Evolutionary conservation across 2,888 invertebrate species (phyloP), one percentile per base, ranked within the genome.

Genomic region (Microctonus brassicae): DNA sequence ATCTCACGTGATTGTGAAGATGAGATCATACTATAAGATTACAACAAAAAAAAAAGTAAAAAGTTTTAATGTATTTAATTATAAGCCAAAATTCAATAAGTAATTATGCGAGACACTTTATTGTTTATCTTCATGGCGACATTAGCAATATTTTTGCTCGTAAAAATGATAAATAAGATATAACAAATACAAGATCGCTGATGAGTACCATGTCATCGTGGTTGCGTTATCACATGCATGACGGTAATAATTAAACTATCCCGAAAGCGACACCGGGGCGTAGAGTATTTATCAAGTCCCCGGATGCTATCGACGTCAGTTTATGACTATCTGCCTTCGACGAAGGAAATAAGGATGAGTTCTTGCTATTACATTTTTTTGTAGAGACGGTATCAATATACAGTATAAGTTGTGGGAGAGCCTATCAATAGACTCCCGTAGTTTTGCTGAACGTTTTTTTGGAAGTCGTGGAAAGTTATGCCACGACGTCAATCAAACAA

Each of bases 401-500:
- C 29, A 26, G 24, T 17, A 36, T 13, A 60, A 36, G 20, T 55
- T 55, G 47, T 42, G 39, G 70, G 58, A 63, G 64, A 58, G 55
- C 13, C 33, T 47, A n/a, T 34, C 33, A n/a, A 58, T 34, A 58
- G 53, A 34, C 57, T 64, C 60, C 57, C 20, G 29, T 22, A 36
- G 24, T 36, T 60, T 60, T 60, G 17, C 22, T 22, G 24, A 58
- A 29, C 47, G 47, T 17, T 47, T 47, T 34, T 53, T 65, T 64
- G 47, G 39, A 66, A 65, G 60, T 66, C 61, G 70, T 77, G 69
- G 75, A 80, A 78, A 78, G 83, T 82, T 82, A 84, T 84, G 84
- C 78, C 77, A 78, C 79, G 74, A n/a, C 61, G 36, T 52, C 70
- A 60, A 61, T 33, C 60, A 39, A 65, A 47, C 36, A 80, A 80